Base-by-base conservation (phyloP, 2,888 invertebrate genomes). In the Nezara viridula region DNA sequence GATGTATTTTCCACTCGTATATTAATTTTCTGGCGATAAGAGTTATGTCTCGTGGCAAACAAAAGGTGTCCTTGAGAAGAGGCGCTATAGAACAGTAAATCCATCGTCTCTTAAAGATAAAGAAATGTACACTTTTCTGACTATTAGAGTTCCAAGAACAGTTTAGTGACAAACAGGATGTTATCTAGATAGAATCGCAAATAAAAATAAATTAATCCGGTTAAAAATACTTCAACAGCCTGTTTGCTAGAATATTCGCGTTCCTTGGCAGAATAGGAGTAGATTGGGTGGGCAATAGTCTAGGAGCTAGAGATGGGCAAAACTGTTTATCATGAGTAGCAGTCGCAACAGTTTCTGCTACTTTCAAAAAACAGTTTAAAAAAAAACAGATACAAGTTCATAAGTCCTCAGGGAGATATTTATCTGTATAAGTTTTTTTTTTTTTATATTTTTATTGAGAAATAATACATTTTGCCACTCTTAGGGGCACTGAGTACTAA, bases 31-130 rank as follows among this genome's bases (percentile, higher is more conserved):
- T 66, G 16, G 1, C 32, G 66, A 66, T 66, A 66, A 66, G 32
- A 66, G 60, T 60, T 14, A 60, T 5, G 66, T 32, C 19, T 60
- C 10, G 1, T 14, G 60, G 32, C 66, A 32, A 66, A 66, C 66
- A 66, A 66, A 32, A 27, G 60, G 27, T 60, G 14, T 5, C 66
- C 32, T 32, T 66, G 66, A 5, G 6, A 32, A 16, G 7, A 32
- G 32, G 32, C 66, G 66, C 16, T 66, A 66, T 32, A 66, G 32
- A 66, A 66, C 66, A 66, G 19, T 66, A 66, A 66, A 66, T 66
- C 32, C 16, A 32, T 66, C 32, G 5, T 24, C 66, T 32, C 16
- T 32, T 60, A 19, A 32, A 32, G 32, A 32, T 66, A 66, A 66
- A 32, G 60, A 60, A 14, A 10, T 27, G n/a, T 60, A 66, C 5